Conservation (phyloP, 2,113 vertebrate genomes). For the Odobenus rosmarus region DNA sequence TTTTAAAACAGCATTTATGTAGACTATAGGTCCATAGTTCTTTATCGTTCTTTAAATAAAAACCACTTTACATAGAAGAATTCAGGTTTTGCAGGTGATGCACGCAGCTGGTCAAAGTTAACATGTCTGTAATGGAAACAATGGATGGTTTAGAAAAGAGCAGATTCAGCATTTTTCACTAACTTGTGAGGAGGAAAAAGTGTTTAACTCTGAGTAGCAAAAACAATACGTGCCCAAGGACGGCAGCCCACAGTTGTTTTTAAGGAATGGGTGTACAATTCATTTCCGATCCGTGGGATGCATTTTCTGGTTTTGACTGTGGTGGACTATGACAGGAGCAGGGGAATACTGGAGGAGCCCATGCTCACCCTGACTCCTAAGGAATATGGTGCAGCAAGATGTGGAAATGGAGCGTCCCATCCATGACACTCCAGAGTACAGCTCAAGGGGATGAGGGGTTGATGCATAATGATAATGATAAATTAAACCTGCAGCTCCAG, state of each 20-base stretch:
- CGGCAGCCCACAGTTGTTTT: neutral
- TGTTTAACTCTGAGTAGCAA: neutral
- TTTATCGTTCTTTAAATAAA: slow-evolving; percentile 43
- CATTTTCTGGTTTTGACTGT: neutral
- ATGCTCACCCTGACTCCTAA: neutral
- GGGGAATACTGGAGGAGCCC: neutral
- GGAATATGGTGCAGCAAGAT: neutral
- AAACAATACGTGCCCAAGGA: neutral
- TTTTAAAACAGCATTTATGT: slow-evolving; percentile 56
- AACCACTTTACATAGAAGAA: slow-evolving; percentile 44
- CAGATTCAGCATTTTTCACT: neutral
- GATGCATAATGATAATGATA: neutral
- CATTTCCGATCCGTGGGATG: fast-evolving
- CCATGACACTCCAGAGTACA: neutral
- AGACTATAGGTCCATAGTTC: neutral
- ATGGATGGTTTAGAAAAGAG: neutral
- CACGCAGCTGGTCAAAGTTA: neutral
- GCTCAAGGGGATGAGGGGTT: neutral
- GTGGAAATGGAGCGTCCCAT: neutral
- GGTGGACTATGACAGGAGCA: neutral
- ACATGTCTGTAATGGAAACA: neutral
- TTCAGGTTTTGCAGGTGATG: neutral
- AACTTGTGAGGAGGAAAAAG: neutral
- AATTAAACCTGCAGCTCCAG: neutral
- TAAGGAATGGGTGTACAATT: neutral